A percentile compares a stretch with the other conserved stretches of the same genome.
These are phyloP conservation scores for Drosophila saltans DNA, from an alignment of 1,140 invertebrate species.

Conservation along the genomic window DNA sequence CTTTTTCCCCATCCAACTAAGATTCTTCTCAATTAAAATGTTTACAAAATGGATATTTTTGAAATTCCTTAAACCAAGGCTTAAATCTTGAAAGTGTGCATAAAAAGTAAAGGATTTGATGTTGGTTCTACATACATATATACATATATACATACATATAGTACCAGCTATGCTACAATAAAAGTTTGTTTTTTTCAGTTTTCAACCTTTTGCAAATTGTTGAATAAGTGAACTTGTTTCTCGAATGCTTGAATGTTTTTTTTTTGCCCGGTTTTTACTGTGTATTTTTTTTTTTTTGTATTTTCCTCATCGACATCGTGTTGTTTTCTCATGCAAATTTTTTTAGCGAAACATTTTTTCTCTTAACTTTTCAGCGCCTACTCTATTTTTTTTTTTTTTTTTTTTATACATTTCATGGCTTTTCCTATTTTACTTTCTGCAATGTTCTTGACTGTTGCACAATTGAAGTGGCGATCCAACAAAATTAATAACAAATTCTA, in stretches of 20 bases:
- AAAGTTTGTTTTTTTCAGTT: neutral
- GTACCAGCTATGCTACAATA: too few relatives aligned
- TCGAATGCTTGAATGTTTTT: neutral
- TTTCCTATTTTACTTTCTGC: constrained; percentile 4
- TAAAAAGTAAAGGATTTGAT: too few relatives aligned
- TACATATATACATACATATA: too few relatives aligned
- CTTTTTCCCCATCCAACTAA: too few relatives aligned
- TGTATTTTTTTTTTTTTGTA: constrained; percentile 29
- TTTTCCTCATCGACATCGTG: constrained; percentile 49
- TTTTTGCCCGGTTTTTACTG: constrained; percentile 31
- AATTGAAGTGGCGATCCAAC: constrained; percentile 9
- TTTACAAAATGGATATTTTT: too few relatives aligned
- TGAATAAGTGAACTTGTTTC: constrained; percentile 75
- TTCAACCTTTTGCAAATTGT: constrained; percentile 64
- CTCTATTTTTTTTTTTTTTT: constrained; percentile 14
- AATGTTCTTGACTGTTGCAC: constrained; percentile 7
- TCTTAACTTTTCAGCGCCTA: constrained; percentile 9
- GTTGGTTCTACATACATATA: too few relatives aligned
- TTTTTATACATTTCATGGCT: neutral
- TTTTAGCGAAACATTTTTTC: constrained; percentile 21
- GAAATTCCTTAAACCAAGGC: too few relatives aligned
- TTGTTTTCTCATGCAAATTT: constrained; percentile 58
- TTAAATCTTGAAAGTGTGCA: too few relatives aligned
- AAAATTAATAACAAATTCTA: constrained; percentile 4
- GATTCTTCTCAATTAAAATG: too few relatives aligned